Evolutionary conservation across 2,888 invertebrate species (phyloP).

Genomic region (Agrilus mali): DNA sequence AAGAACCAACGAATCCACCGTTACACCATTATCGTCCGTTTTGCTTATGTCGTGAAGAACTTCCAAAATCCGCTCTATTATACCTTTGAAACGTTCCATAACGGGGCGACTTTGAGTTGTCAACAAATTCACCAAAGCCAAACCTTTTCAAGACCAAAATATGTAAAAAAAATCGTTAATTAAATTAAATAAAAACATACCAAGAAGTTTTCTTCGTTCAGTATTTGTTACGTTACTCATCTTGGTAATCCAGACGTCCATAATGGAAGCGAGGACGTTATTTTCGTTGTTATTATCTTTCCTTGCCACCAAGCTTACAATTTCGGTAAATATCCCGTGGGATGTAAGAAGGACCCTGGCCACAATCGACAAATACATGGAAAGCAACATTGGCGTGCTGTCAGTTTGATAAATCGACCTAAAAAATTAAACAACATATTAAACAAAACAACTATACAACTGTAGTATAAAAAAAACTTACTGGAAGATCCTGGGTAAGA

Average conservation of each 20-base stretch:
- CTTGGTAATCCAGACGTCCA: slow-evolving; percentile 68
- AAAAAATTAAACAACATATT: not conserved
- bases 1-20: slow-evolving; percentile 28
- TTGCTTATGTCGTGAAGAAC: slow-evolving; percentile 69
- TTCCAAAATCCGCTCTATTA: slow-evolving; percentile 63
- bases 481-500: slow-evolving; percentile 48
- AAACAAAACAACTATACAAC: not conserved
- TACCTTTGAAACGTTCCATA: slow-evolving; percentile 56
- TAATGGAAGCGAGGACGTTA: slow-evolving; percentile 53
- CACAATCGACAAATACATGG: slow-evolving; percentile 65
- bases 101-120: slow-evolving; percentile 57
- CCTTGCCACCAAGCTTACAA: slow-evolving; percentile 36
- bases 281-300: slow-evolving; percentile 41
- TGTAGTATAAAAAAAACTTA: slow-evolving; percentile 24
- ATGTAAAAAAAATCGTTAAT: not conserved
- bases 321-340: slow-evolving; percentile 50
- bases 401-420: slow-evolving; percentile 59
- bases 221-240: slow-evolving; percentile 67
- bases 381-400: slow-evolving; percentile 54
- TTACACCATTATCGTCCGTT: slow-evolving; percentile 48
- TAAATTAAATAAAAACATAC: slow-evolving; percentile 28
- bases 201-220: slow-evolving; percentile 72
- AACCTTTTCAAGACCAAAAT: slow-evolving; percentile 19
- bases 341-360: slow-evolving; percentile 65
- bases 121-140: slow-evolving; percentile 55